Percentiles rank a stretch among this genome's conserved stretches.
These are phyloP conservation scores for Zenarchopterus dispar DNA, from an alignment of 2,797 vertebrate genomes.

Conservation along the genomic window DNA sequence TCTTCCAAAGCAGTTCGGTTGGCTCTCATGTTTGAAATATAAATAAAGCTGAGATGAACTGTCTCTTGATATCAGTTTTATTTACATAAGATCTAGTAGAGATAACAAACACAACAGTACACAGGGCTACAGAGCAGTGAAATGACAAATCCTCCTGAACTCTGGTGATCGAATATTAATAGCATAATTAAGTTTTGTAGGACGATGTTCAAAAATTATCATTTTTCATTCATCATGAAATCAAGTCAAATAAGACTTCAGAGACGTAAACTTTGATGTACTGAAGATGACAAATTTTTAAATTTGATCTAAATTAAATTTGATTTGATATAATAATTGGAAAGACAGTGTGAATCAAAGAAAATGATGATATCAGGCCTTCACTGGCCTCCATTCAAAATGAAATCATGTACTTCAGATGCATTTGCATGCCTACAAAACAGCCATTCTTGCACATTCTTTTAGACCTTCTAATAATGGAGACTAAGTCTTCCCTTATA, in stretches of 20 bases:
- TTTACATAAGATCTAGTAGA: constrained; percentile 17
- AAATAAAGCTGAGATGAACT: too few species aligned
- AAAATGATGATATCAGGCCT: constrained; percentile 15
- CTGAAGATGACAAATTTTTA: constrained; percentile 19
- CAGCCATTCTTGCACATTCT: too few species aligned
- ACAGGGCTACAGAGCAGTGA: constrained; percentile 16
- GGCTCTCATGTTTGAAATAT: too few species aligned
- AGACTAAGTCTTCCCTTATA: too few species aligned
- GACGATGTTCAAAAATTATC: neutral
- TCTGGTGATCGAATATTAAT: constrained; percentile 18
- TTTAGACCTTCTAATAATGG: too few species aligned
- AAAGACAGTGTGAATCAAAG: constrained; percentile 2
- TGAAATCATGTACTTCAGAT: neutral
- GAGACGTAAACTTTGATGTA: neutral
- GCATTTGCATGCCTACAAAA: neutral
- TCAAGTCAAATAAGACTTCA: neutral
- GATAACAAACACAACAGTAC: constrained; percentile 27
- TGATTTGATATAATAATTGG: constrained; percentile 12
- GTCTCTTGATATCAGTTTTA: constrained; percentile 16
- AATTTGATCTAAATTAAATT: too few species aligned
- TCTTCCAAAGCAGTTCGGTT: too few species aligned
- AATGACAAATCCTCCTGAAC: constrained; percentile 3
- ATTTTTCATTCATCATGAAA: constrained; percentile 1
- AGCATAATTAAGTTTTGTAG: constrained; percentile 1
- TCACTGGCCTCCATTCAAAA: constrained; percentile 20